Percentiles rank a stretch among this genome's conserved stretches.
Evolutionary conservation across 2,797 vertebrate species (phyloP).

Genomic region (Paedocypris micromegethes): DNA sequence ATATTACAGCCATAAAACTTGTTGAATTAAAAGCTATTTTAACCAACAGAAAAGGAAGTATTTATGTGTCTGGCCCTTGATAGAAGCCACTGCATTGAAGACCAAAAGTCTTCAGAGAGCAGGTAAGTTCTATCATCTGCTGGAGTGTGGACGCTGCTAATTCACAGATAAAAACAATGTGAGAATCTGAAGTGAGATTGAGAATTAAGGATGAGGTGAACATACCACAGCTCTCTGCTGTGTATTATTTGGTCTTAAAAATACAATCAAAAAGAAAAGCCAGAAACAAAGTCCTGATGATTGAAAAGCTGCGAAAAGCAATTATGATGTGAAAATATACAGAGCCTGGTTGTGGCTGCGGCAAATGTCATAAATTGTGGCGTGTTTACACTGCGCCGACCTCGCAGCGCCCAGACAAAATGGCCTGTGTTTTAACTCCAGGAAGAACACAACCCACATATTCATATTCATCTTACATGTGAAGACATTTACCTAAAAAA

Average conservation of each 20-base stretch:
- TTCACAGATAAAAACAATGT: conserved; percentile 22
- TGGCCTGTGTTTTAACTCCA: neutral
- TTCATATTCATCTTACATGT: too few species aligned
- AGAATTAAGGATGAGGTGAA: conserved; percentile 37
- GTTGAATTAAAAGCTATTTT: conserved; percentile 97
- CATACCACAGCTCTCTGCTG: conserved; percentile 12
- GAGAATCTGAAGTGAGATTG: conserved; percentile 19
- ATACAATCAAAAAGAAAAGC: conserved; percentile 40
- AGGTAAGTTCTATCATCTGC: conserved; percentile 75
- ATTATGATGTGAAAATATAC: conserved; percentile 72
- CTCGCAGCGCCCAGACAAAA: neutral
- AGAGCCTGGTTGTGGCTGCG: conserved; percentile 65
- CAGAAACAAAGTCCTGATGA: conserved; percentile 55
- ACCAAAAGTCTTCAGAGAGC: conserved; percentile 63
- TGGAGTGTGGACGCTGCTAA: conserved; percentile 26
- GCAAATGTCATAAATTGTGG: conserved; percentile 70
- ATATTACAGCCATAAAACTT: conserved; percentile 95
- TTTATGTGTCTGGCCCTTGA: conserved; percentile 88
- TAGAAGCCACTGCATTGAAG: conserved; percentile 79
- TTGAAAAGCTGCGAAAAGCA: conserved; percentile 76
- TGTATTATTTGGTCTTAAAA: conserved; percentile 26
- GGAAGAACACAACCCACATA: neutral
- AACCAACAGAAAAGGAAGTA: conserved; percentile 92
- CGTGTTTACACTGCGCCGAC: conserved; percentile 59
- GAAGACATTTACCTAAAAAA: too few species aligned